These are phyloP conservation scores for Rosalia funebris DNA, from an alignment of 2,888 invertebrate species.

Conservation along the genomic window DNA sequence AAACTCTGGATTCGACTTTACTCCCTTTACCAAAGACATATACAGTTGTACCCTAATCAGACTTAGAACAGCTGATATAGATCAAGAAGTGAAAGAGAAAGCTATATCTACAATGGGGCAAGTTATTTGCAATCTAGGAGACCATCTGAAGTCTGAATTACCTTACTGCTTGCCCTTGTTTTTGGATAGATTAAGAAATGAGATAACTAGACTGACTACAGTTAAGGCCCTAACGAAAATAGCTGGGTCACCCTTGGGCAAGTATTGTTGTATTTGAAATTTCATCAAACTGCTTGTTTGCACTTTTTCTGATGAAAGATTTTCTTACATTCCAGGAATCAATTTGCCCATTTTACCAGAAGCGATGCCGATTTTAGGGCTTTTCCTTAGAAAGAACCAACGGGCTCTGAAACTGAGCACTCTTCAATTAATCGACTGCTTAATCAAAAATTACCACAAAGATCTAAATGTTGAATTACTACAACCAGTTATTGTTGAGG, in stretches of 20 bases:
- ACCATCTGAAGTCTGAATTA: slow-evolving; percentile 82
- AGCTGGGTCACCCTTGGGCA: slow-evolving; percentile 85
- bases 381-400: slow-evolving; percentile 96
- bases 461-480: slow-evolving; percentile 75
- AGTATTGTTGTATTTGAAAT: slow-evolving; percentile 77
- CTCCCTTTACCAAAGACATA: slow-evolving; percentile 80
- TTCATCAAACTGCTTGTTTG: not conserved
- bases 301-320: not conserved
- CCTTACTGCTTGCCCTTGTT: slow-evolving; percentile 92
- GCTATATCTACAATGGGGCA: slow-evolving; percentile 98
- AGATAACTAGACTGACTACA: slow-evolving; percentile 95
- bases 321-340: slow-evolving; percentile 42
- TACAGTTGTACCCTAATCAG: slow-evolving; percentile 88
- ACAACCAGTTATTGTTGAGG: slow-evolving; percentile 81
- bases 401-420: slow-evolving; percentile 92
- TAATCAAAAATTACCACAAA: slow-evolving; percentile 87
- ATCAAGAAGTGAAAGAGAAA: slow-evolving; percentile 98
- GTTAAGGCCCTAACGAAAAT: slow-evolving; percentile 96
- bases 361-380: slow-evolving; percentile 90
- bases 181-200: slow-evolving; percentile 93
- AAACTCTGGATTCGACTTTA: slow-evolving; percentile 73
- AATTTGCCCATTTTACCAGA: slow-evolving; percentile 70
- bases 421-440: slow-evolving; percentile 86
- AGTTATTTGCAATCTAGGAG: slow-evolving; percentile 91
- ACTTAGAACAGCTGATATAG: slow-evolving; percentile 94